Evolutionary conservation across 2,113 vertebrate genomes (phyloP).

Genomic region (Plotosus lineatus): DNA sequence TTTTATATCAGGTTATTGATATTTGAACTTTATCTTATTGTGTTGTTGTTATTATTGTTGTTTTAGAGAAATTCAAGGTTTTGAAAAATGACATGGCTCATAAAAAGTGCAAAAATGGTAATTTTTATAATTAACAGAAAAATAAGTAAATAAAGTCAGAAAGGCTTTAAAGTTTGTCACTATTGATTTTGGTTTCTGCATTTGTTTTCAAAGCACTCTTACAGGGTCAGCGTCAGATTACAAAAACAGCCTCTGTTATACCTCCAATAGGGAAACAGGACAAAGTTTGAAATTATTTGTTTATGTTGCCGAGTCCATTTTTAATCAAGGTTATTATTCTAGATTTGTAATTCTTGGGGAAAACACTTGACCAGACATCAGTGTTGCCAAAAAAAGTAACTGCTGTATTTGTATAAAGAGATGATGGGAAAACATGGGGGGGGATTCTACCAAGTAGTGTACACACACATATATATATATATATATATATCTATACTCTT

Average conservation of each 20-base stretch:
- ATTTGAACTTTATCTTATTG: no score
- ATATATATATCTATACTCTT: no score
- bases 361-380: not conserved
- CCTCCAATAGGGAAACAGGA: constrained; percentile 13
- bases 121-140: not conserved
- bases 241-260: constrained; percentile 1
- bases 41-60: no score
- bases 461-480: not conserved
- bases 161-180: not conserved
- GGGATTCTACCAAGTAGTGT: not conserved
- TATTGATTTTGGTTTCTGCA: constrained; percentile 40
- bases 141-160: not conserved
- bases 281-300: constrained; percentile 41
- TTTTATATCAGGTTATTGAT: not conserved
- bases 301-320: constrained; percentile 11
- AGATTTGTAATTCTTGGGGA: not conserved
- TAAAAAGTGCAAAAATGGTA: not conserved
- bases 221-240: constrained; percentile 33
- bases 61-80: not conserved
- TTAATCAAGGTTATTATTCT: constrained; percentile 19
- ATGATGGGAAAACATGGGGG: not conserved
- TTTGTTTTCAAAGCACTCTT: constrained; percentile 33
- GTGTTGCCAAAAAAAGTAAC: not conserved
- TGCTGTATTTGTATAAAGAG: not conserved
- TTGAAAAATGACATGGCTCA: not conserved